Evolutionary conservation across 2,113 vertebrate species (phyloP), one percentile per base, ranked within the genome.

Genomic region (Burhinus oedicnemus): DNA sequence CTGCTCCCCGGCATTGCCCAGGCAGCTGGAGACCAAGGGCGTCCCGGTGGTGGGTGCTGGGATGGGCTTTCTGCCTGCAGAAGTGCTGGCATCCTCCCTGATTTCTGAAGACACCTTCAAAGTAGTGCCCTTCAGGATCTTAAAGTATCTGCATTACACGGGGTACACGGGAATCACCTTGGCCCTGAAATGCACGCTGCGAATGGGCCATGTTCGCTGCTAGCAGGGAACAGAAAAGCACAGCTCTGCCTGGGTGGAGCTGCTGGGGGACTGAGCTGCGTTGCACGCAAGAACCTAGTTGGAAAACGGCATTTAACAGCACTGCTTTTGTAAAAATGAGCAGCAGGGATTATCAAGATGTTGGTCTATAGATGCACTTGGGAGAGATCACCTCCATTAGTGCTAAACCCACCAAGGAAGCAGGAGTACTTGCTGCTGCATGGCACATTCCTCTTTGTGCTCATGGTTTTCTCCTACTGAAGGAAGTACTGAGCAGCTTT

Each of bases 251-350:
- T 25, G n/a, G 19, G 17, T 69, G 47, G 44, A 83, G n/a, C 45
- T 80, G 32, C 52, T 86, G 83, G 45, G 76, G 29, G 57, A 68
- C 54, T 45, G 19, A n/a, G 26, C 19, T 60, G 58, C n/a, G 25
- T 57, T 62, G 71, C 62, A 74, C 22, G 20, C 38, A 89, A 77
- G 49, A 87, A 42, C 13, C 23, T 55, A 38, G 6, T 2, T 64
- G 34, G 44, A 61, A 91, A 86, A 85, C 25, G 9, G 29, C 29
- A 65, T 51, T 61, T 90, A 78, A 70, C 42, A 65, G 20, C 20
- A 40, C 38, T 68, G 42, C n/a, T 93, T 75, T 82, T 82, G 69
- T 84, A 40, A 78, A 91, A 89, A 58, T 29, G 25, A 84, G 29
- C 9, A 78, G 18, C 21, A 17, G 32, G 17, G 36, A 87, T 62